phyloP scores from a whole-genome alignment of 2,113 vertebrate species.

The Clupea harengus region DNA sequence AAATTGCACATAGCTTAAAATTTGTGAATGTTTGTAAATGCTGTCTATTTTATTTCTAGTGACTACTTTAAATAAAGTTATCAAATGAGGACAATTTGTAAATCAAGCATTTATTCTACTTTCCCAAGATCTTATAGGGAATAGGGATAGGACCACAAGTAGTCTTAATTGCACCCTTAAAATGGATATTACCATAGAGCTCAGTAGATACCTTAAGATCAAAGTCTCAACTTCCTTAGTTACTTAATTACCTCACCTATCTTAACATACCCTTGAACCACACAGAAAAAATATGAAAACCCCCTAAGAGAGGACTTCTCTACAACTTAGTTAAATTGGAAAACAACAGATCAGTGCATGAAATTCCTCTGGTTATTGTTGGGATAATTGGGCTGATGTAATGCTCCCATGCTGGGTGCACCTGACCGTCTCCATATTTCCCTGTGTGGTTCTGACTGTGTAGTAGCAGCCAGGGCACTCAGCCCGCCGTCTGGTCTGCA shows the following conservation, averaged over 20 bases:
- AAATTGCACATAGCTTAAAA: neutral
- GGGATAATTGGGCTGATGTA: neutral
- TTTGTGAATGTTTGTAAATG: slow-evolving; percentile 11
- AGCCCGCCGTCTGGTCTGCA: slow-evolving; percentile 3
- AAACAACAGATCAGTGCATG: neutral
- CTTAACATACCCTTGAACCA: neutral
- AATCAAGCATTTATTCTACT: neutral
- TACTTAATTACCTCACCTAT: neutral
- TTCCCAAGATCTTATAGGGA: too few species aligned
- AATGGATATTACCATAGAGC: neutral
- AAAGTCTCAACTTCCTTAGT: neutral
- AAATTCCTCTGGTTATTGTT: neutral
- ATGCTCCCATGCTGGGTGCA: neutral
- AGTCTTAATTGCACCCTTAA: neutral
- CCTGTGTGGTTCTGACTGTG: neutral
- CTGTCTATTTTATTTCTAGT: slow-evolving; percentile 1
- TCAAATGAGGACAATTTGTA: slow-evolving; percentile 8
- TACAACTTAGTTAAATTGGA: neutral
- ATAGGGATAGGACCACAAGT: too few species aligned
- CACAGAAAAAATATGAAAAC: neutral
- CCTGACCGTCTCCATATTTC: neutral
- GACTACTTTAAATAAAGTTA: slow-evolving; percentile 25
- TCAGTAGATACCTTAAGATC: neutral
- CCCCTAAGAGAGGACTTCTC: neutral
- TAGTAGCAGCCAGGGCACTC: neutral